A percentile compares a stretch with the other conserved stretches of the same genome.
Evolutionary conservation across 2,113 vertebrate genomes (phyloP).

Genomic region (Psammodynastes pulverulentus): DNA sequence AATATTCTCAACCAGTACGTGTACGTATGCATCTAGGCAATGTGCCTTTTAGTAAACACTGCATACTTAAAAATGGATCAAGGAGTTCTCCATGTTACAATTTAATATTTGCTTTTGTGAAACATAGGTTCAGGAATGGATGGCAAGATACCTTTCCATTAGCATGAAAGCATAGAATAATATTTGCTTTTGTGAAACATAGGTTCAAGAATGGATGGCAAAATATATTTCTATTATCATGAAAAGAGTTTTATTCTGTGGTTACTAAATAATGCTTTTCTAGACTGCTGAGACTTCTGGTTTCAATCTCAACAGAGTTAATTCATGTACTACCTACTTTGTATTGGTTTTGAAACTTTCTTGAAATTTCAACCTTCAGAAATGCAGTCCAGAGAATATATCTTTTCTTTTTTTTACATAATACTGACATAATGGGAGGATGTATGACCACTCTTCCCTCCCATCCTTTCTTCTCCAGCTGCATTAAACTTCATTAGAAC

Average conservation of each 20-base stretch:
- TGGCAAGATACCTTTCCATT: neutral
- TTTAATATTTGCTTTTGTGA: neutral
- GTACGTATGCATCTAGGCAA: neutral
- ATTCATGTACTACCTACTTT: neutral
- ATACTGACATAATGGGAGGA: neutral
- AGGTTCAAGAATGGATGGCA: neutral
- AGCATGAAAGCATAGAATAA: neutral
- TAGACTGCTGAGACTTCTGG: neutral
- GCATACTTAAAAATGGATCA: neutral
- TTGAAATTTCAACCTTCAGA: neutral
- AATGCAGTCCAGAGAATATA: neutral
- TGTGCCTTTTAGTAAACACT: neutral
- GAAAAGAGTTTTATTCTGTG: neutral
- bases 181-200: neutral
- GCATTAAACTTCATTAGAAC: neutral
- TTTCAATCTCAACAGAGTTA: neutral
- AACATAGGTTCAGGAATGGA: neutral
- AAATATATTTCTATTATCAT: neutral
- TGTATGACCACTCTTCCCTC: neutral
- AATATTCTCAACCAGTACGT: neutral
- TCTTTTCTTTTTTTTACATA: neutral
- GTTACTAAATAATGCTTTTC: slow-evolving; percentile 9
- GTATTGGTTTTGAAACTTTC: neutral
- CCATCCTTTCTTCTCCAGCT: neutral
- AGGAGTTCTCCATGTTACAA: neutral